Evolutionary conservation across 2,113 vertebrate species (phyloP).

Genomic region (Mormyrus lacerda): DNA sequence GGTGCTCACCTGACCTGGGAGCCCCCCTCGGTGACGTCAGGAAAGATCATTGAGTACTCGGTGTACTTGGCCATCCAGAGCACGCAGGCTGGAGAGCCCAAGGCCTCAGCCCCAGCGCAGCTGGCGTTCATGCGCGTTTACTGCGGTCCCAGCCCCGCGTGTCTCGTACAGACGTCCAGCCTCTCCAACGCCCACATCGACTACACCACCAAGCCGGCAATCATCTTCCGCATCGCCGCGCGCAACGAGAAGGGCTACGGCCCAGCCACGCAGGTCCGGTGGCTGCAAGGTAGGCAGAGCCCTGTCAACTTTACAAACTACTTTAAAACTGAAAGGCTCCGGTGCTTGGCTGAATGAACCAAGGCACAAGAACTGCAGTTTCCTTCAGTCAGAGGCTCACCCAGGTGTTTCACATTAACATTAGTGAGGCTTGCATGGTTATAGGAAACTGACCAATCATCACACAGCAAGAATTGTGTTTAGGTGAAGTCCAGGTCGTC

Average conservation of each 20-base stretch:
- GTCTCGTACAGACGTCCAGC: slow-evolving; percentile 68
- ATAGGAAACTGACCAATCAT: not conserved
- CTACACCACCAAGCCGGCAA: slow-evolving; percentile 74
- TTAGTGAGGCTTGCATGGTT: not conserved
- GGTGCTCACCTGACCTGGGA: slow-evolving; percentile 76
- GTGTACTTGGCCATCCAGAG: slow-evolving; percentile 76
- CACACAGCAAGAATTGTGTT: not conserved
- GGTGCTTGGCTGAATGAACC: not conserved
- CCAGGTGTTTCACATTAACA: not conserved
- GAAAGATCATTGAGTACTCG: slow-evolving; percentile 72
- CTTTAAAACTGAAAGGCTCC: not conserved
- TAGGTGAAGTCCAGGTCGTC: not conserved
- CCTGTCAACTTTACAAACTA: not conserved
- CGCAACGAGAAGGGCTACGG: slow-evolving; percentile 76
- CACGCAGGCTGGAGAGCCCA: slow-evolving; percentile 57
- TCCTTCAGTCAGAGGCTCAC: not conserved
- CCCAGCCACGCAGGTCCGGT: slow-evolving; percentile 73
- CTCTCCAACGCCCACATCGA: slow-evolving; percentile 73
- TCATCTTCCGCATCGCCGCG: slow-evolving; percentile 75
- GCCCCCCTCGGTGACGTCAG: slow-evolving; percentile 71
- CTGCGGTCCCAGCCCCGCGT: slow-evolving; percentile 71
- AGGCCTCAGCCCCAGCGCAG: slow-evolving; percentile 58
- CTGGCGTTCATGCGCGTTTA: slow-evolving; percentile 75
- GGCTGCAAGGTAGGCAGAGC: slow-evolving; percentile 66
- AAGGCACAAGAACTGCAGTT: not conserved